Evolutionary conservation across 2,113 vertebrate genomes (phyloP).

Genomic region (Pituophis catenifer): DNA sequence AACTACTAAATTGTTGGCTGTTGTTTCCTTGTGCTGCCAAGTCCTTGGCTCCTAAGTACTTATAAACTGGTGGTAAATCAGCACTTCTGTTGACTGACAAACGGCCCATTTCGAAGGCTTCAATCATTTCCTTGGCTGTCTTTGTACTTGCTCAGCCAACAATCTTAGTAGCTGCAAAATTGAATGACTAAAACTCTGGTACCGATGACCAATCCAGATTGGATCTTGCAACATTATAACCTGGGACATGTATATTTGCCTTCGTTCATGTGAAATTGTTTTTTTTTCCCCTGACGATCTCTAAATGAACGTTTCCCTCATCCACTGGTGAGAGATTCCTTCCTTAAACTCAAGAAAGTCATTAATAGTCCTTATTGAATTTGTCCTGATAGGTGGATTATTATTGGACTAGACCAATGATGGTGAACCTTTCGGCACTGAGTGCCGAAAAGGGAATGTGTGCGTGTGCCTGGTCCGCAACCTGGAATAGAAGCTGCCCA

Average conservation of each 20-base stretch:
- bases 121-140: neutral
- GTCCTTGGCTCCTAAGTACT: neutral
- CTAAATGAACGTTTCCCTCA: neutral
- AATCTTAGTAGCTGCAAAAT: neutral
- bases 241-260: too few relatives aligned
- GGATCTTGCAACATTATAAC: too few relatives aligned
- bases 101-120: neutral
- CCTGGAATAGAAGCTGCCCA: too few relatives aligned
- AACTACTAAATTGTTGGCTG: neutral
- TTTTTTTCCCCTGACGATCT: accelerated
- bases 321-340: neutral
- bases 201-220: too few relatives aligned
- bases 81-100: neutral
- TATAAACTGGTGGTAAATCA: neutral
- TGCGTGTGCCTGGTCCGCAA: too few relatives aligned
- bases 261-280: neutral
- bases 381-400: neutral
- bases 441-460: too few relatives aligned
- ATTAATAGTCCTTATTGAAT: neutral
- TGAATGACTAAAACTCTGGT: neutral
- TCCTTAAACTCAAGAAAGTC: neutral
- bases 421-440: too few relatives aligned
- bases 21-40: neutral
- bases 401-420: neutral
- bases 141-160: neutral